Evolutionary conservation across 2,113 vertebrate genomes (phyloP), one percentile per base, ranked within the genome.

Genomic region (Gopherus flavomarginatus): DNA sequence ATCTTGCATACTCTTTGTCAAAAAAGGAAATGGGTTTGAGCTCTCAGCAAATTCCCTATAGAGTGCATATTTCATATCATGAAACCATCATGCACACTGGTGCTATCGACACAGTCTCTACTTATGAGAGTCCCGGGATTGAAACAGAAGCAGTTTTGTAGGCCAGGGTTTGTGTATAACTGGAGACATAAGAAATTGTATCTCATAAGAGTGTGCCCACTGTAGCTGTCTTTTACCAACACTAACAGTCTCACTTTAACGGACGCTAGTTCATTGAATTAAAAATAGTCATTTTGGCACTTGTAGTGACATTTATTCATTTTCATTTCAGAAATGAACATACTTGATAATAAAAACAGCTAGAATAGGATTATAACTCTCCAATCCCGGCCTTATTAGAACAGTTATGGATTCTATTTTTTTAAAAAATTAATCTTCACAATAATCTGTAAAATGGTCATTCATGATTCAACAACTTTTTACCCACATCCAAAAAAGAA

Each of bases 181-280:
- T 49, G 17, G 81, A 84, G 2, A 1, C 31, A 24, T 38, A 11
- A 75, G 19, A 86, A 88, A 86, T 7, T 1, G 75, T 82, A 6
- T 14, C 9, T 82, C 47, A 69, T 10, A 2, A 1, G 9, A 94
- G 9, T 6, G 44, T 52, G 2, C 1, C 69, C 49, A 54, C 3
- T 11, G 44, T 26, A 89, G 11, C 2, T 1, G 17, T 31, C 0
- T 0, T 50, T 82, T 85, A 16, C 10, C 12, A 80, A 3, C 3
- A 1, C 38, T 82, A 88, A 11, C 3, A 16, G 26, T 38, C 81
- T 86, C 2, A 87, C 31, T 90, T 95, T 81, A 52, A 75, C 4
- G 8, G 53, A 75, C 26, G 12, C 10, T 53, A 19, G 11, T 86
- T 53, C 38, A 42, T 42, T 31, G 1, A 0, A 62, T 1, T 62